phyloP scores from a whole-genome alignment of 2,888 invertebrate genomes.

The Nomada goodeniana region DNA sequence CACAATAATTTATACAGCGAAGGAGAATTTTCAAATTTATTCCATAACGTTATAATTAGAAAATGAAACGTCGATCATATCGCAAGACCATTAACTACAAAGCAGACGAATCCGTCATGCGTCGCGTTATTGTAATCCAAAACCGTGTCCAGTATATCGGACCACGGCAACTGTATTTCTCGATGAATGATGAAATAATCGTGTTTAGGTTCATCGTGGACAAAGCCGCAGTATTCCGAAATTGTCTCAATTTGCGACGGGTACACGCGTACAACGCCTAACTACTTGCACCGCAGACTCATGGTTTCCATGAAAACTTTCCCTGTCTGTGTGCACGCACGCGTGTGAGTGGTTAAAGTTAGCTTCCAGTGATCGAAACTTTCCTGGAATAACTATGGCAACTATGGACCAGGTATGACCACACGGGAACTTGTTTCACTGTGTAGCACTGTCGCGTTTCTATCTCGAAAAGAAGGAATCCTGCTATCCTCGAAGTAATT shows the following conservation, averaged over 20 bases:
- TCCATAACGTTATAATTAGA: too few species aligned
- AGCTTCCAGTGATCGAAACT: constrained; percentile 59
- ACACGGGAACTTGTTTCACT: constrained; percentile 48
- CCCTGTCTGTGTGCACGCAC: constrained; percentile 17
- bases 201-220: constrained; percentile 52
- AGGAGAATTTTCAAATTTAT: too few species aligned
- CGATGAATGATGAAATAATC: constrained; percentile 51
- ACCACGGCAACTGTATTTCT: constrained; percentile 9
- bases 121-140: neutral
- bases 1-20: too few species aligned
- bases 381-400: constrained; percentile 55
- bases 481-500: neutral
- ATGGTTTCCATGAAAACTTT: constrained; percentile 39
- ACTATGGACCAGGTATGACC: constrained; percentile 44
- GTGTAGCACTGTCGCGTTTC: constrained; percentile 6
- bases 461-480: neutral
- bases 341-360: constrained; percentile 49
- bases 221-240: constrained; percentile 37
- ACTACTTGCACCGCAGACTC: constrained; percentile 39
- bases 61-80: too few species aligned
- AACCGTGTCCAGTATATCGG: constrained; percentile 1
- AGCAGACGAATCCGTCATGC: neutral
- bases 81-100: neutral
- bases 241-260: constrained; percentile 58
- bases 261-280: constrained; percentile 34